These are phyloP conservation scores for Pyrocoelia pectoralis DNA, from an alignment of 2,888 invertebrate species.

Conservation along the genomic window DNA sequence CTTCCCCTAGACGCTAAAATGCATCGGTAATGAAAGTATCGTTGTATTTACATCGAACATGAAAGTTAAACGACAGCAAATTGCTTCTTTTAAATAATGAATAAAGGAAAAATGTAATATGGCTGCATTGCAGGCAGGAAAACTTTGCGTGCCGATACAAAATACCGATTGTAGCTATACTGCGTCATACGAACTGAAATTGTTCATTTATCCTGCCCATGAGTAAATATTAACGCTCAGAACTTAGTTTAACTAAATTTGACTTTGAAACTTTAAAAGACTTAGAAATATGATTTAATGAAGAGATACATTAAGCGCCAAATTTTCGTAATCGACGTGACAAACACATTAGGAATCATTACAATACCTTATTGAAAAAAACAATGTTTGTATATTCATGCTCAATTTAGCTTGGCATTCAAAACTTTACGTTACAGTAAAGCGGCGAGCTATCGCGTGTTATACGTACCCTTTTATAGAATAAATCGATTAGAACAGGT, in stretches of 20 bases:
- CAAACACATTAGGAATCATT: no score
- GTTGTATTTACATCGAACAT: not conserved
- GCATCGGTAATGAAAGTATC: no score
- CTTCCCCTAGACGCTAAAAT: no score
- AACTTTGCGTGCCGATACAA: constrained; percentile 38
- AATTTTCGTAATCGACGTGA: no score
- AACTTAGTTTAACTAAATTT: not conserved
- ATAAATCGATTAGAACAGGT: not conserved
- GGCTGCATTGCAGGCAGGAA: constrained; percentile 40
- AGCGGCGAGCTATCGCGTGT: not conserved
- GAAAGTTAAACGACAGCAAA: not conserved
- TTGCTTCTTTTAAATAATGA: constrained; percentile 15
- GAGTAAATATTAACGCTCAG: constrained; percentile 15
- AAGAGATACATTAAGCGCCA: no score
- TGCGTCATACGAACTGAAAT: constrained; percentile 36
- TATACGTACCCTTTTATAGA: not conserved
- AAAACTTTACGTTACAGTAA: not conserved
- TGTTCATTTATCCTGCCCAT: constrained; percentile 34
- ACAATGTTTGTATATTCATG: no score
- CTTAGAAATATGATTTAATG: no score
- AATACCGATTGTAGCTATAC: constrained; percentile 29
- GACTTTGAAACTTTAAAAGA: not conserved
- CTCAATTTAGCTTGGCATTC: not conserved
- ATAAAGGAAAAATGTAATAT: constrained; percentile 23
- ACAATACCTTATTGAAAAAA: no score